A percentile compares a stretch with the other conserved stretches of the same genome.
phyloP scores from a whole-genome alignment of 2,113 vertebrate species.

The Aepyceros melampus region DNA sequence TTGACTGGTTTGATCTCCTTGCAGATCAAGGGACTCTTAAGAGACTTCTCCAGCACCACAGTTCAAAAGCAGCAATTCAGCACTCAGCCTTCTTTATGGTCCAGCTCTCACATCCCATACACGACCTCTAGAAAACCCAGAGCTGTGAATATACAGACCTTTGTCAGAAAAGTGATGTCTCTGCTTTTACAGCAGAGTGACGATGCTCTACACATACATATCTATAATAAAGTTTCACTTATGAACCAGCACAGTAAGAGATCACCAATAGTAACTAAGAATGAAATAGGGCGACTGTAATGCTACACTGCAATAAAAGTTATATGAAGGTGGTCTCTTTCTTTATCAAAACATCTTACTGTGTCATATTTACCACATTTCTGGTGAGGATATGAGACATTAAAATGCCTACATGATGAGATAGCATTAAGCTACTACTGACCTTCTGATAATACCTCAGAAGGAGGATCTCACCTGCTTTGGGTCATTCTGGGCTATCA shows the following conservation, averaged over 20 bases:
- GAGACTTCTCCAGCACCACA: neutral
- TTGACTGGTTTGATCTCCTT: neutral
- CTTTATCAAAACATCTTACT: neutral
- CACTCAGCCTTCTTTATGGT: neutral
- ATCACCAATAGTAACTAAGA: neutral
- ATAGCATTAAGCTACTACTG: accelerated
- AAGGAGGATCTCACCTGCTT: neutral
- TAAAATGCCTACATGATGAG: neutral
- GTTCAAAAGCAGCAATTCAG: neutral
- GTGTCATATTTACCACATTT: neutral
- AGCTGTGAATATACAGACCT: neutral
- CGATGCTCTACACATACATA: neutral
- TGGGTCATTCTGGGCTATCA: neutral
- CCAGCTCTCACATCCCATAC: neutral
- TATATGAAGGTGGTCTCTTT: neutral
- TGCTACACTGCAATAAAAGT: neutral
- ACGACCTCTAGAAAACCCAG: neutral
- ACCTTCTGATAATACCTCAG: neutral
- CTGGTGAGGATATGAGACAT: neutral
- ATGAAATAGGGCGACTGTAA: neutral
- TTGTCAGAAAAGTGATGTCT: neutral
- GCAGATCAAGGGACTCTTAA: neutral
- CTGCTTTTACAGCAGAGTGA: neutral
- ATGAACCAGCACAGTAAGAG: neutral
- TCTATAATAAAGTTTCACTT: neutral